Conservation (phyloP, 2,113 vertebrate species). For the Xerus inauris region DNA sequence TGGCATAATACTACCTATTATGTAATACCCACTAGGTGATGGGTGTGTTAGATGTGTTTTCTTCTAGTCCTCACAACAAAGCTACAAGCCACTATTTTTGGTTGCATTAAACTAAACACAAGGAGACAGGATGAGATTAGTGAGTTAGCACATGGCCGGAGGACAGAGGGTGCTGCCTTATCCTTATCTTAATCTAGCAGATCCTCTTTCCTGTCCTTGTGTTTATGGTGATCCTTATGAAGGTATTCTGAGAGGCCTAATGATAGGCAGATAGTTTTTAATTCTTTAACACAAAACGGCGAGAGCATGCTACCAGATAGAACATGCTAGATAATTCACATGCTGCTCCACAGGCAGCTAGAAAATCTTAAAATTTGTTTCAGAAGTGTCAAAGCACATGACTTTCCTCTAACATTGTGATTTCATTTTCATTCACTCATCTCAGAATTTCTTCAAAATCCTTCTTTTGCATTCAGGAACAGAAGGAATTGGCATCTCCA, state of each 20-base stretch:
- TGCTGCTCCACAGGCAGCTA: background rate
- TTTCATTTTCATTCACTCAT: background rate
- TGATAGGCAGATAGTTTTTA: background rate
- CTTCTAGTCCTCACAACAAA: background rate
- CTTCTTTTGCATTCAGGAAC: background rate
- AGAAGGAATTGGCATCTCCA: fast-evolving
- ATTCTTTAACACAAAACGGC: background rate
- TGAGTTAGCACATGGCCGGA: background rate
- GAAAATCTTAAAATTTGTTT: background rate
- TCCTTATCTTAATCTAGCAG: background rate
- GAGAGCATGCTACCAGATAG: background rate
- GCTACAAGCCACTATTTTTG: background rate
- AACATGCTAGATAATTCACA: background rate
- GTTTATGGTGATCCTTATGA: no score
- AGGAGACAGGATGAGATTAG: background rate
- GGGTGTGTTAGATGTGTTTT: background rate
- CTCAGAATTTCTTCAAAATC: background rate
- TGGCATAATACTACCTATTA: background rate
- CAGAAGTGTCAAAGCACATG: background rate
- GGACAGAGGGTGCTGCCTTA: background rate
- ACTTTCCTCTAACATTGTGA: background rate
- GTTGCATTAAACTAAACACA: background rate
- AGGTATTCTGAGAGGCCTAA: background rate
- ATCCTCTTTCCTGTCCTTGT: background rate
- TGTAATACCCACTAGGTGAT: background rate